A percentile compares a stretch with the other conserved stretches of the same genome.
phyloP scores from a whole-genome alignment of 2,797 vertebrate genomes.

The Neomorphus geoffroyi region DNA sequence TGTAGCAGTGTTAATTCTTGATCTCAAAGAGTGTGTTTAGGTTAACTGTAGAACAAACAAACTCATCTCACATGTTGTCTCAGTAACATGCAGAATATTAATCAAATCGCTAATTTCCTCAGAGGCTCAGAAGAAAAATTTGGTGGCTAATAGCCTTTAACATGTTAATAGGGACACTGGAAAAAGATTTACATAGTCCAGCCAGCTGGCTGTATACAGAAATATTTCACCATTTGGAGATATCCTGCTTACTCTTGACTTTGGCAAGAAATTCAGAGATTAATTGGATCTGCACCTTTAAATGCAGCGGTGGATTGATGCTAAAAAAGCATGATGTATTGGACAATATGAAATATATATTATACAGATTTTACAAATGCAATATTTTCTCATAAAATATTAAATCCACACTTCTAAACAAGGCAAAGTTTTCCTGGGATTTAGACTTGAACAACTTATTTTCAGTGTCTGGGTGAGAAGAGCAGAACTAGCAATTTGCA shows the following conservation, averaged over 20 bases:
- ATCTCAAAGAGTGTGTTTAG: neutral
- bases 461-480: neutral
- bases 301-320: neutral
- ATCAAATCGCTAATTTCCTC: neutral
- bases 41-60: neutral
- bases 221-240: neutral
- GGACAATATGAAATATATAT: neutral
- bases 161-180: neutral
- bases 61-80: rapidly evolving
- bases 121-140: neutral
- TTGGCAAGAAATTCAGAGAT: neutral
- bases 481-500: neutral
- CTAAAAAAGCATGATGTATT: neutral
- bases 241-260: neutral
- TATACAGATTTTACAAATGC: neutral
- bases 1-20: neutral
- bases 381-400: neutral
- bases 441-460: neutral
- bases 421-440: neutral
- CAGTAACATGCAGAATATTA: neutral
- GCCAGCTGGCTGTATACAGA: neutral
- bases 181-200: neutral
- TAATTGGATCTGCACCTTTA: neutral
- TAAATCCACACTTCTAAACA: neutral
- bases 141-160: neutral